Evolutionary conservation across 2,113 vertebrate genomes (phyloP).

Genomic region (Callorhinus ursinus): DNA sequence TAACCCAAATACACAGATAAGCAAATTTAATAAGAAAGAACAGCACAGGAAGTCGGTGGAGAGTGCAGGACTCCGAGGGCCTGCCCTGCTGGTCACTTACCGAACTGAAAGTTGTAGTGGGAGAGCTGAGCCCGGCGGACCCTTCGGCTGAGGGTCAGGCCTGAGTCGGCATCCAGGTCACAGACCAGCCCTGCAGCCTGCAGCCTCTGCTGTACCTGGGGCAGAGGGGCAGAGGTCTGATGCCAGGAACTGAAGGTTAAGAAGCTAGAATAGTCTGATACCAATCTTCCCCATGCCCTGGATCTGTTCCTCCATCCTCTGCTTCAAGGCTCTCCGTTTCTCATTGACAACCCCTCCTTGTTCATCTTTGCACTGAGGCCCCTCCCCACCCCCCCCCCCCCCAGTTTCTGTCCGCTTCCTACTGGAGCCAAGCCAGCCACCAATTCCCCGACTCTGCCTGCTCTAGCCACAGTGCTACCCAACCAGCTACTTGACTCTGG

Average conservation of each 20-base stretch:
- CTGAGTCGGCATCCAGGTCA: conserved; percentile 85
- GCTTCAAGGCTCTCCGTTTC: too few relatives aligned
- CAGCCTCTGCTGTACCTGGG: conserved; percentile 88
- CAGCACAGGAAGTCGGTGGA: background rate
- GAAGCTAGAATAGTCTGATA: background rate
- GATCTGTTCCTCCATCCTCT: background rate
- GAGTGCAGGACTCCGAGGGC: background rate
- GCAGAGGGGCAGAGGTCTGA: background rate
- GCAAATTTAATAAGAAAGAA: background rate
- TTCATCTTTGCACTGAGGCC: background rate
- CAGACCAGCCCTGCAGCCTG: conserved; percentile 86
- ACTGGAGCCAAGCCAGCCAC: background rate
- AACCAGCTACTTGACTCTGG: background rate
- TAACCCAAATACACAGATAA: background rate
- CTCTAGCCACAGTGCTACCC: background rate
- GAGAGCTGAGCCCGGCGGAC: conserved; percentile 92
- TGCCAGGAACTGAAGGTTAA: background rate
- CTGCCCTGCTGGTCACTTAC: conserved; percentile 79
- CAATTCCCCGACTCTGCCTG: background rate
- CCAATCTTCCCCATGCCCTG: too few relatives aligned
- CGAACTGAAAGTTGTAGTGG: conserved; percentile 95
- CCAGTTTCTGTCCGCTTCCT: background rate
- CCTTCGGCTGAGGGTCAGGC: conserved; percentile 91
- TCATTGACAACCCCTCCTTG: too few relatives aligned
- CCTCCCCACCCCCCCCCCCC: background rate